Evolutionary conservation across 2,113 vertebrate genomes (phyloP).

Genomic region (Sylvia atricapilla): DNA sequence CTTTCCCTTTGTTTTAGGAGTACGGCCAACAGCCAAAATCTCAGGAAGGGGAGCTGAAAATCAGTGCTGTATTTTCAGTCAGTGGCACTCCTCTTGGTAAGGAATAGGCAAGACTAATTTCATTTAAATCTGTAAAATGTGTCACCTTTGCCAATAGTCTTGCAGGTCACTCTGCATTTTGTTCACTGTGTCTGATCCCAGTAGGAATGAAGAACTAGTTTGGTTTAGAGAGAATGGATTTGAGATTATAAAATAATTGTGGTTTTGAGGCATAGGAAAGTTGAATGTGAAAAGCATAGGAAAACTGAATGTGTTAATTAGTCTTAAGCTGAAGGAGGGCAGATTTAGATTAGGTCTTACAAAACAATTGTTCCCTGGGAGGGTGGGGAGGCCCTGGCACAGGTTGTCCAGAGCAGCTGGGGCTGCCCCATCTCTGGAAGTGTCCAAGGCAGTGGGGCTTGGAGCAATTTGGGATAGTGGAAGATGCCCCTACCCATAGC

Average conservation of each 20-base stretch:
- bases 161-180: background rate
- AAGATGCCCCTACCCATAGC: background rate
- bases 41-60: constrained; percentile 91
- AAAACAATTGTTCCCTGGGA: background rate
- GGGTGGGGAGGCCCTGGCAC: background rate
- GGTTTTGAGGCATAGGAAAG: background rate
- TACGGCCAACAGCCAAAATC: constrained; percentile 82
- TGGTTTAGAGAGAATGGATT: background rate
- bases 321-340: background rate
- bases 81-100: constrained; percentile 85
- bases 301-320: background rate
- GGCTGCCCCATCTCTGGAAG: background rate
- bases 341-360: background rate
- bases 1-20: constrained; percentile 78
- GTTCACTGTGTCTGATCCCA: background rate
- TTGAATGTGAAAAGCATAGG: background rate
- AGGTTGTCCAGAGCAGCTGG: background rate
- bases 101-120: constrained; percentile 48
- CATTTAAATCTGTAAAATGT: background rate
- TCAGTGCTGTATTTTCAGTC: constrained; percentile 94
- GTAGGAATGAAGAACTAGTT: background rate
- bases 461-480: background rate
- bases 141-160: background rate
- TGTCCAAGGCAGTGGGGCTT: no score
- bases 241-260: background rate